These are phyloP conservation scores for Lobophora halterata DNA, from an alignment of 2,888 invertebrate species.

Conservation along the genomic window DNA sequence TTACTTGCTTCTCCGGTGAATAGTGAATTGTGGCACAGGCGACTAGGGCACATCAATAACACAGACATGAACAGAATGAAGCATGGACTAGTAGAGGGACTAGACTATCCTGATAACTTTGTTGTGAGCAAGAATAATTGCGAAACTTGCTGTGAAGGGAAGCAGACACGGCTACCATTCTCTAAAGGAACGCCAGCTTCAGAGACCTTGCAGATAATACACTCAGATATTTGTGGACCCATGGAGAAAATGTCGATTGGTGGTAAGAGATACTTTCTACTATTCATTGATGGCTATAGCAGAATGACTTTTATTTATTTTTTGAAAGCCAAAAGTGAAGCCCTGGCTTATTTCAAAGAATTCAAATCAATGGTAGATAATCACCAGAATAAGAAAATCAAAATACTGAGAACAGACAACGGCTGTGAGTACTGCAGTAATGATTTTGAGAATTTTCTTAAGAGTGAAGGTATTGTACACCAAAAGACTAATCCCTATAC, in stretches of 20 bases:
- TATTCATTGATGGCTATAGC: slow-evolving; percentile 29
- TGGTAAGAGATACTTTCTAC: slow-evolving; percentile 25
- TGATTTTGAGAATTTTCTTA: neutral
- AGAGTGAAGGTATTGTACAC: neutral
- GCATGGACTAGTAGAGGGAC: slow-evolving; percentile 4
- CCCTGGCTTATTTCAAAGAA: slow-evolving; percentile 10
- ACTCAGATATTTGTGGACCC: slow-evolving; percentile 23
- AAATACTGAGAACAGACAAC: slow-evolving; percentile 20
- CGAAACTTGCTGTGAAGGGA: slow-evolving; percentile 19
- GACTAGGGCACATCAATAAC: slow-evolving; percentile 6
- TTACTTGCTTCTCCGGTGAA: too few relatives aligned
- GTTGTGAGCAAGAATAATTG: neutral
- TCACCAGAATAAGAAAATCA: slow-evolving; percentile 13
- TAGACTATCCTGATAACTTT: neutral
- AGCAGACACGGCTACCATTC: slow-evolving; percentile 27
- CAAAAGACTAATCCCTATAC: slow-evolving; percentile 1
- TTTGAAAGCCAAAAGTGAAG: slow-evolving; percentile 12
- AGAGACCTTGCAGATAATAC: slow-evolving; percentile 10
- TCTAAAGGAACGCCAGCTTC: slow-evolving; percentile 2
- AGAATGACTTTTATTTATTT: slow-evolving; percentile 26
- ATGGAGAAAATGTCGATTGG: slow-evolving; percentile 13
- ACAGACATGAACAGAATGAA: slow-evolving; percentile 4
- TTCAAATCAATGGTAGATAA: slow-evolving; percentile 15
- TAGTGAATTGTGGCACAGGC: too few relatives aligned
- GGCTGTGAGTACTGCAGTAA: slow-evolving; percentile 16